Conservation (phyloP, 2,888 invertebrate species). For the Oithona nana region DNA sequence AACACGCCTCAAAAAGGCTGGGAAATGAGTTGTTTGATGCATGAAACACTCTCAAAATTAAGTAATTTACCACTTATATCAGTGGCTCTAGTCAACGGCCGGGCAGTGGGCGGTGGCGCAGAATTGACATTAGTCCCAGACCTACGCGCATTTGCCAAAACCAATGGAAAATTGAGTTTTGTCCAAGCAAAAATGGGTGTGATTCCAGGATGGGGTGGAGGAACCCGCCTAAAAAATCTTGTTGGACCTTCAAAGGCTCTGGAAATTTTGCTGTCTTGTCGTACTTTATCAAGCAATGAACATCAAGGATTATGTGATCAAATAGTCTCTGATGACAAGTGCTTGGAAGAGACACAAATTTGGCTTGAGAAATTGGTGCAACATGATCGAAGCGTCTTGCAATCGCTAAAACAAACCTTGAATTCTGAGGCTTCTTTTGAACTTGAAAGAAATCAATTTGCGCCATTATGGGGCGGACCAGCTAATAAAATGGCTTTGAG, state of each 20-base stretch:
- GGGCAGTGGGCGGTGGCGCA: neutral
- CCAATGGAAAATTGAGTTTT: neutral
- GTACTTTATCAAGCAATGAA: neutral
- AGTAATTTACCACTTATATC: neutral
- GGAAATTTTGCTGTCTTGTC: neutral
- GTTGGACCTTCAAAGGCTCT: neutral
- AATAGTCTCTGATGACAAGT: neutral
- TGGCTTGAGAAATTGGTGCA: neutral
- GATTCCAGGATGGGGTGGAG: neutral
- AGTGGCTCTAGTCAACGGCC: neutral
- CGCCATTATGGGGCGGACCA: neutral
- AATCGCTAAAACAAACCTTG: neutral
- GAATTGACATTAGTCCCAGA: neutral
- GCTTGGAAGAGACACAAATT: neutral
- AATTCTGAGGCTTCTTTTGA: neutral
- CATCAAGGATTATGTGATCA: neutral
- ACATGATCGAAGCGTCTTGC: neutral
- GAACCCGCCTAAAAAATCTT: neutral
- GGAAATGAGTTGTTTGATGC: neutral
- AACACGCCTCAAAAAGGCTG: neutral
- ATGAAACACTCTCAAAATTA: neutral
- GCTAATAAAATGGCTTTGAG: neutral
- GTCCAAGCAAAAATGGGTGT: neutral
- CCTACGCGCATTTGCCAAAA: neutral
- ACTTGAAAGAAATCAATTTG: neutral